phyloP scores from a whole-genome alignment of 2,797 vertebrate species.

The Miichthys miiuy region DNA sequence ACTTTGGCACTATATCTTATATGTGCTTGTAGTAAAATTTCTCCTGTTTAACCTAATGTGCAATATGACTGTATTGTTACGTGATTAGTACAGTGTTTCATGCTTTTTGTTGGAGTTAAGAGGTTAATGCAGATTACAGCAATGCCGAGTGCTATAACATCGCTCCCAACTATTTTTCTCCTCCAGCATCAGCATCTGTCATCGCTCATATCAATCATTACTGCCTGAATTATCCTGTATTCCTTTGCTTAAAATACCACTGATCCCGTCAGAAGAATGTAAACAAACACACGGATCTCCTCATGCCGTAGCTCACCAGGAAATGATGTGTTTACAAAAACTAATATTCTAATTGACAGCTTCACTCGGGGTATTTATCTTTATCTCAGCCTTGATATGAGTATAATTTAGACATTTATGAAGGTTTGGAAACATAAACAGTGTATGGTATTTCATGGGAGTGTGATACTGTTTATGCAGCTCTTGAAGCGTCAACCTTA shows the following conservation, averaged over 20 bases:
- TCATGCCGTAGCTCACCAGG: background rate
- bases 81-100: too few relatives aligned
- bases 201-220: conserved; percentile 37
- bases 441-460: conserved; percentile 36
- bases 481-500: conserved; percentile 38
- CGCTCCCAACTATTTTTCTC: conserved; percentile 8
- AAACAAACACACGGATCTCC: conserved; percentile 31
- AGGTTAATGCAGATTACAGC: conserved; percentile 5
- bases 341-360: conserved; percentile 48
- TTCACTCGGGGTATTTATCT: conserved; percentile 45
- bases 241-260: conserved; percentile 26
- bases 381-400: conserved; percentile 10
- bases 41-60: too few relatives aligned
- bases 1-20: too few relatives aligned
- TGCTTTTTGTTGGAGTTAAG: too few relatives aligned
- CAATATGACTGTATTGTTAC: too few relatives aligned
- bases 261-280: conserved; percentile 19
- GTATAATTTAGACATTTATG: conserved; percentile 24
- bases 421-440: conserved; percentile 60
- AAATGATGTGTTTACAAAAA: conserved; percentile 57
- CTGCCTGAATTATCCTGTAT: conserved; percentile 11
- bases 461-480: conserved; percentile 44
- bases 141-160: background rate
- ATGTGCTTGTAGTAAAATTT: too few relatives aligned
- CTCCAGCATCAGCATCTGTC: conserved; percentile 44